A percentile compares a stretch with the other conserved stretches of the same genome.
Evolutionary conservation across 2,113 vertebrate genomes (phyloP).

Genomic region (Saguinus imperator): DNA sequence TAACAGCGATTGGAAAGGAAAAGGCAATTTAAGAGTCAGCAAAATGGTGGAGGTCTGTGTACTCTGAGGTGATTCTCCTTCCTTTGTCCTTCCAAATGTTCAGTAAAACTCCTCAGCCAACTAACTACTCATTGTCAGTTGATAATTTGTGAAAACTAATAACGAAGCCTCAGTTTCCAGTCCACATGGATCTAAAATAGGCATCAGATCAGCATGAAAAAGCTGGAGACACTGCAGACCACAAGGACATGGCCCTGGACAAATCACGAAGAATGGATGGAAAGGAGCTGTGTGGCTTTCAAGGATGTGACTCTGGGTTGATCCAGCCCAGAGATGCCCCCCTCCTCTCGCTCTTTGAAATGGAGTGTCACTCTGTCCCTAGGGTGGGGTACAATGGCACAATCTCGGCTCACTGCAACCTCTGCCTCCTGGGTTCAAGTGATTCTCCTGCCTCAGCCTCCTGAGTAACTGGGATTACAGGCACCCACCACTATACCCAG

Average conservation of each 20-base stretch:
- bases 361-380: too few relatives aligned
- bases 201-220: too few relatives aligned
- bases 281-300: neutral
- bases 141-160: neutral
- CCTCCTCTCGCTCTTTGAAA: too few relatives aligned
- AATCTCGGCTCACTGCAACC: too few relatives aligned
- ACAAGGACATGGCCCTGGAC: fast-evolving
- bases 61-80: neutral
- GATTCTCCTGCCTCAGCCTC: too few relatives aligned
- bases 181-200: neutral
- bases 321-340: neutral
- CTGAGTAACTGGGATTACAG: too few relatives aligned
- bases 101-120: neutral
- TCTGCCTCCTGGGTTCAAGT: too few relatives aligned
- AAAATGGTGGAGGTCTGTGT: neutral
- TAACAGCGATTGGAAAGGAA: neutral
- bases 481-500: too few relatives aligned
- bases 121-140: neutral
- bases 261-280: neutral
- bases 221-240: neutral
- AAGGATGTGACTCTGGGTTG: neutral
- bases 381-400: too few relatives aligned
- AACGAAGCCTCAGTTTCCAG: neutral
- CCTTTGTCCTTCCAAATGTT: neutral
- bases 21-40: neutral